Evolutionary conservation across 1,140 invertebrate species (phyloP), one percentile per base, ranked within the genome.

Genomic region (Drosophila watanabei): DNA sequence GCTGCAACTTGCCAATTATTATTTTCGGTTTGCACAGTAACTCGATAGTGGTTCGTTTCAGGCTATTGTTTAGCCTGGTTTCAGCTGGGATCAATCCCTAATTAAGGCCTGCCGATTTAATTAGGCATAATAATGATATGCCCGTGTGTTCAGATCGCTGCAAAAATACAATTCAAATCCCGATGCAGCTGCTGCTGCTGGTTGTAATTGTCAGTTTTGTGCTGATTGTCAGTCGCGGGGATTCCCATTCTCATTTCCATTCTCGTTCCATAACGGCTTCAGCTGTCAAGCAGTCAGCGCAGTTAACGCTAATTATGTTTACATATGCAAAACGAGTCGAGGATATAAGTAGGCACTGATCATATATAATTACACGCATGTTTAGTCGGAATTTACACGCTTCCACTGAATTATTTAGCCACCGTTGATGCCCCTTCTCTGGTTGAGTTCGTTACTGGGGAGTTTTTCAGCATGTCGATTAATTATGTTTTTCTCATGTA

Each of bases 341-440:
- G 56, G 28, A 65, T 37, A 56, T 43, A 52, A 11, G 16, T 57
- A 20, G 30, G 24, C 32, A n/a, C 33, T 11, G 39, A 16, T 56
- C 51, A 59, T 43, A 51, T 45, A 61, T 60, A 73, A 72, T 72
- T 52, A 73, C 18, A 71, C 37, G 69, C 18, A 65, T 43, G 75
- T 68, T 85, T 75, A 89, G 78, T 88, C 72, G 73, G 35, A 57
- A 59, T 72, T 64, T 52, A 37, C 68, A 51, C 46, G 11, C n/a
- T 59, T 70, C 5, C 13, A 37, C 49, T 54, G 18, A 75, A 61
- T 75, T 61, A 73, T 73, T 58, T 28, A 28, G 56, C 51, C 45
- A 43, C 37, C 39, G 24, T 2, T 24, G 33, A 28, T 10, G 28
- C n/a, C 16, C 30, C 28, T 41, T 30, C 4, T 6, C 37, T 51